Evolutionary conservation across 2,888 invertebrate genomes (phyloP).

Genomic region (Tetanocera ferruginea): DNA sequence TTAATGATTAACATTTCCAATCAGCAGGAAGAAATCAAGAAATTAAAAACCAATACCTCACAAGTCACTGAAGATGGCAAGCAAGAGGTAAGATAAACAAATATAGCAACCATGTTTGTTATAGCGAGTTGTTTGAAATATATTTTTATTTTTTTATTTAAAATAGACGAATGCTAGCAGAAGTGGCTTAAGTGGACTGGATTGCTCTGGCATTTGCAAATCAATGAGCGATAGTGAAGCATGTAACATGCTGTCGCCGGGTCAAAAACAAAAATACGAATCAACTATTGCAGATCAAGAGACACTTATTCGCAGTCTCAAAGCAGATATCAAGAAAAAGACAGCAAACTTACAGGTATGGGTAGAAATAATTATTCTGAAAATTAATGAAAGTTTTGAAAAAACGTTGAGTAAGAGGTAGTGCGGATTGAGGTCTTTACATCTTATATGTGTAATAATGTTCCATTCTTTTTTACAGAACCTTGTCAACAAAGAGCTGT

Average conservation of each 20-base stretch:
- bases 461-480: conserved; percentile 62
- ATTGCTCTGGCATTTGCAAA: conserved; percentile 52
- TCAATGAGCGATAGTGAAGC: conserved; percentile 62
- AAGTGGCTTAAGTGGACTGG: conserved; percentile 34
- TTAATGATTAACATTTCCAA: conserved; percentile 61
- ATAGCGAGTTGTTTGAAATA: neutral
- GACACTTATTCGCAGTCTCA: conserved; percentile 72
- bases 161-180: neutral
- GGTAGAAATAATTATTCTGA: neutral
- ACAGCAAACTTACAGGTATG: conserved; percentile 65
- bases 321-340: conserved; percentile 67
- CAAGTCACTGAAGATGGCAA: conserved; percentile 55
- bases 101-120: neutral
- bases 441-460: too few relatives aligned
- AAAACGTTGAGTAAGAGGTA: too few relatives aligned
- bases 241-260: conserved; percentile 57
- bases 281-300: conserved; percentile 70
- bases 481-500: conserved; percentile 73
- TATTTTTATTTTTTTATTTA: neutral
- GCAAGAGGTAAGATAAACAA: conserved; percentile 55
- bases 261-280: conserved; percentile 54
- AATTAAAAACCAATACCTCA: conserved; percentile 54
- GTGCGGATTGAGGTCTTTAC: too few relatives aligned
- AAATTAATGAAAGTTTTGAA: neutral
- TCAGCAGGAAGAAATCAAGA: conserved; percentile 61